Evolutionary conservation across 1,140 invertebrate genomes (phyloP), one percentile per base, ranked within the genome.

Genomic region (Pentalonia nigronervosa): DNA sequence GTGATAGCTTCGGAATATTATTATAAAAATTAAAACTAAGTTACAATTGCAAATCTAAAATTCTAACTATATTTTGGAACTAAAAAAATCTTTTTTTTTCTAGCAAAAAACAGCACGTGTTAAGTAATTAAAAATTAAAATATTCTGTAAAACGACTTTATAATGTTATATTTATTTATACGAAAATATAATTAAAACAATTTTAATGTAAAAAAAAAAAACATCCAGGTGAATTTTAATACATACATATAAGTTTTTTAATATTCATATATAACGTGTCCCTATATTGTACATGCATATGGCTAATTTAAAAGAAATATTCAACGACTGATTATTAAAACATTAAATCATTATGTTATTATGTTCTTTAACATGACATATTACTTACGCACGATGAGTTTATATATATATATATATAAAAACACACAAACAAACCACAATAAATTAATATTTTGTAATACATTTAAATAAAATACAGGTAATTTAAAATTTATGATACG

Each of bases 111-210:
- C 14, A 76, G 6, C 30, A 76, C 4, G n/a, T n/a, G 14, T 17
- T 67, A n/a, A 1, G 14, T 76, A 76, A 76, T 76, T 84, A 41
- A 41, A 84, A 41, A 30, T 23, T 84, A 45, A 41, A 84, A 23
- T 47, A 87, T 47, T 47, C 30, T 9, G 41, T 47, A 0, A 87
- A 48, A 87, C n/a, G 14, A 87, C 14, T 47, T 45, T 20, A 47
- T 87, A 30, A 87, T 87, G 45, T 30, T 87, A 87, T 86, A 86
- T 86, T 45, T 86, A n/a, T 87, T 47, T 87, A 30, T 45, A 47
- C 30, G 14, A 87, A 47, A 87, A 17, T 30, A 36, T 86, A 45
- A 17, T 86, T 86, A 86, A 76, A 87, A 87, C 9, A 87, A 30
- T 45, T 25, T 48, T 47, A 47, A 86, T 47, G 6, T n/a, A 14